Base-by-base conservation (phyloP, 1,140 invertebrate genomes). In the Euwallacea fornicatus region DNA sequence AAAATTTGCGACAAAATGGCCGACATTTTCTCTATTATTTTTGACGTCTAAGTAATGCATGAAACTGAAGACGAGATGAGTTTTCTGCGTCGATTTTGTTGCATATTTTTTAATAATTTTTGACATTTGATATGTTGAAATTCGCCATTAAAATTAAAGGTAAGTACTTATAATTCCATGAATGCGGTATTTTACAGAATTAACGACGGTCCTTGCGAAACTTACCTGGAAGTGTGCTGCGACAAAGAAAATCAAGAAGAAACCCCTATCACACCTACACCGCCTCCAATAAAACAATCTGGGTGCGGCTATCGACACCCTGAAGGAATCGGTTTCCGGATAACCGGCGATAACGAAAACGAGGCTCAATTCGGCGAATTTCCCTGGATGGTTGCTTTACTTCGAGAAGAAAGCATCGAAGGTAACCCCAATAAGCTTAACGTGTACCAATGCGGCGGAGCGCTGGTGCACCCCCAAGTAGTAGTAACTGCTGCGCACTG, bases 331-430 rank as follows among this genome's bases (percentile, higher is more conserved):
- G 88, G 89, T 33, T 88, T 89, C 73, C 79, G 88, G 9, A 91
- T 92, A 65, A 88, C 85, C 2, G 89, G 89, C 0, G 80, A 83
- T 7, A 78, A 71, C 0, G 82, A 89, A 56, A 84, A 85, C 54
- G 88, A 91, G 76, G 82, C 89, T 0, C 86, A 90, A 75, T 90
- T 89, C 71, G 89, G 85, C 2, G 91, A 93, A 79, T 94, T 93
- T 80, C 91, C 92, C 0, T 94, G 92, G 92, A 93, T 93, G 91
- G 88, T 91, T 0, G 92, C 91, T 0, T 84, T 95, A 59, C 81
- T 94, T 4, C 85, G 83, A 77, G 85, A 85, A 78, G 86, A 90
- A 67, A 76, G 78, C 2, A 82, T 88, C 2, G 83, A 85, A 7
- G 79, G 83, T 0, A 79, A 83, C 2, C 76, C 82, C 0, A 79